Evolutionary conservation across 2,888 invertebrate genomes (phyloP), one percentile per base, ranked within the genome.

Genomic region (Drosophila recens): DNA sequence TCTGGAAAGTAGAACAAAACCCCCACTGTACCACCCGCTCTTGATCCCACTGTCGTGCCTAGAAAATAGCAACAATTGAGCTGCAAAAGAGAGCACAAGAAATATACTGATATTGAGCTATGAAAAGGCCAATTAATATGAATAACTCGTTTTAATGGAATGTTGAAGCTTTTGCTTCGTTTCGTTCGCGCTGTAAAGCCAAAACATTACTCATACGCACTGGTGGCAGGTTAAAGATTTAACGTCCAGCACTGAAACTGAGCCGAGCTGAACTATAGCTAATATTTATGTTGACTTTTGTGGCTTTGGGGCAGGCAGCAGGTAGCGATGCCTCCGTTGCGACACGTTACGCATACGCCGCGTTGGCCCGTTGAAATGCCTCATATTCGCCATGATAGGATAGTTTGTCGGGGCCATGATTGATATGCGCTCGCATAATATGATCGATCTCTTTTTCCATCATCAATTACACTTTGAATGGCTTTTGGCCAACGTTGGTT

Each of bases 381-480:
- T 4, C 34, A 51, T 51, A 51, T 27, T 27, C 49, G 17, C 34
- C 40, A 30, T 30, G 27, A 20, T 56, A 56, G 56, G 20, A 72
- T 69, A 88, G 80, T 87, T 89, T 85, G 89, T 89, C 89, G 82
- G 83, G 80, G 71, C 75, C 82, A 72, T 87, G 89, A 87, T 87
- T 87, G 89, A 87, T 87, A 87, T 89, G 85, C 80, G 86, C 74
- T 89, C 87, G 87, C 75, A 77, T 82, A 85, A 85, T 85, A 81
- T 87, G 86, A 87, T 87, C 86, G 89, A 87, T 87, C 86, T 86
- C 89, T 86, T 87, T 87, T 80, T 85, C 79, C 86, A 87, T 89
- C 86, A 87, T 87, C 86, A 87, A 87, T 87, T 89, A 87, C 82
- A 79, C 82, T 79, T 80, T 85, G 87, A 81, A 72, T 78, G 68